These are phyloP conservation scores for Corvus moneduloides DNA, from an alignment of 2,113 vertebrate genomes.

Conservation along the genomic window DNA sequence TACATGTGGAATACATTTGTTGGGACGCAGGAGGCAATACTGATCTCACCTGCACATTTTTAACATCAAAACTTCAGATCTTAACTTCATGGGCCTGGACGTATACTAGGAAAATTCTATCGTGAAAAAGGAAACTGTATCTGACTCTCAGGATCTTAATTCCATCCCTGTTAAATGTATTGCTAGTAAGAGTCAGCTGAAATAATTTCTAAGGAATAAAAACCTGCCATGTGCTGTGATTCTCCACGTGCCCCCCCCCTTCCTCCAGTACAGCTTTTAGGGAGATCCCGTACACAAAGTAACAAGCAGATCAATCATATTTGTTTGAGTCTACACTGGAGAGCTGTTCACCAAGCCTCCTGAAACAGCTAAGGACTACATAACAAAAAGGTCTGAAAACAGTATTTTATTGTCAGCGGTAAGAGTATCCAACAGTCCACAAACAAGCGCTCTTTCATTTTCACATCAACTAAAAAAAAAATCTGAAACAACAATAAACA, in stretches of 20 bases:
- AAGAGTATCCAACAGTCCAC: not conserved
- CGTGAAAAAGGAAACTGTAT: not conserved
- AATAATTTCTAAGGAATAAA: not conserved
- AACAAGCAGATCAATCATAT: not conserved
- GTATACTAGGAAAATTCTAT: not conserved
- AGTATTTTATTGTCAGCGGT: not conserved
- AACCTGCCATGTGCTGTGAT: not conserved
- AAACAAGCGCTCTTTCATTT: not conserved
- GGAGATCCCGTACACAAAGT: accelerated
- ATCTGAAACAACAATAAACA: not conserved
- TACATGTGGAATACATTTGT: not conserved
- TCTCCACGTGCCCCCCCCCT: accelerated
- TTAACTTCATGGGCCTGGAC: not conserved
- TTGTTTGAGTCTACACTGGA: not conserved
- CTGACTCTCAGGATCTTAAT: not conserved
- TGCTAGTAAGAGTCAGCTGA: not conserved
- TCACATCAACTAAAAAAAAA: not conserved
- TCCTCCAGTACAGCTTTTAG: not conserved
- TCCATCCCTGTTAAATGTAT: not conserved
- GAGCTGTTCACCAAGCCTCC: not conserved
- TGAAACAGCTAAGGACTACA: not conserved
- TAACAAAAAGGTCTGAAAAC: not conserved
- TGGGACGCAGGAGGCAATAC: not conserved
- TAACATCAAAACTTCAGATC: not conserved
- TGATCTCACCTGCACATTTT: not conserved